phyloP scores from a whole-genome alignment of 2,113 vertebrate genomes.

The Mus spicilegus region DNA sequence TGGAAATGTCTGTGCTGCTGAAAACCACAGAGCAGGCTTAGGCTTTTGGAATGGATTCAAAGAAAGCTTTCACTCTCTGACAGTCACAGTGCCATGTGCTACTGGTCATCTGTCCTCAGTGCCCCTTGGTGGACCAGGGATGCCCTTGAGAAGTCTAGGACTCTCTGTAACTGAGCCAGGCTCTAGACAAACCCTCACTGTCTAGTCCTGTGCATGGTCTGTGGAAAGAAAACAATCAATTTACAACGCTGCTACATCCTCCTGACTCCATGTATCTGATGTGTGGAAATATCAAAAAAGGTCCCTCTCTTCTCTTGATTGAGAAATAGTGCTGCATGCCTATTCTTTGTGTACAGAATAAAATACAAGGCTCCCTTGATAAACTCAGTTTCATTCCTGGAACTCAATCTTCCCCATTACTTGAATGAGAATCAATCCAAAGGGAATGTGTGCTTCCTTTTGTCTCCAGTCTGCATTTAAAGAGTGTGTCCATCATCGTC shows the following conservation, averaged over 20 bases:
- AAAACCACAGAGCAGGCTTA: slow-evolving; percentile 73
- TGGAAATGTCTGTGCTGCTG: slow-evolving; percentile 84
- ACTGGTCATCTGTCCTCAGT: slow-evolving; percentile 65
- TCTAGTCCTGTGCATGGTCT: neutral
- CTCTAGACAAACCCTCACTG: slow-evolving; percentile 1
- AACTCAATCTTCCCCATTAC: neutral
- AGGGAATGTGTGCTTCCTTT: slow-evolving; percentile 56
- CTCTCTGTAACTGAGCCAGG: neutral
- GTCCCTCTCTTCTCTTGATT: neutral
- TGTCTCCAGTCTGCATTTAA: slow-evolving; percentile 68
- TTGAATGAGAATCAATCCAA: slow-evolving; percentile 52
- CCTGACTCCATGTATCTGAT: neutral
- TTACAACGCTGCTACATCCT: neutral
- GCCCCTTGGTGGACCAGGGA: slow-evolving; percentile 46
- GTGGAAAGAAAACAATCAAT: neutral
- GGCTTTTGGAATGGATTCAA: slow-evolving; percentile 62
- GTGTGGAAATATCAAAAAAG: neutral
- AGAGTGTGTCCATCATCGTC: slow-evolving; percentile 47
- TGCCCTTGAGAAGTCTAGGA: slow-evolving; percentile 68
- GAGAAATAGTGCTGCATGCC: neutral
- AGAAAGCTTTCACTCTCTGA: slow-evolving; percentile 11
- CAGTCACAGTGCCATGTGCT: slow-evolving; percentile 55
- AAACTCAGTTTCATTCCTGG: neutral
- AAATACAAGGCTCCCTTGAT: slow-evolving; percentile 21
- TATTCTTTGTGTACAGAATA: neutral